A percentile compares a stretch with the other conserved stretches of the same genome.
phyloP scores from a whole-genome alignment of 1,140 invertebrate genomes.

The Mya arenaria region DNA sequence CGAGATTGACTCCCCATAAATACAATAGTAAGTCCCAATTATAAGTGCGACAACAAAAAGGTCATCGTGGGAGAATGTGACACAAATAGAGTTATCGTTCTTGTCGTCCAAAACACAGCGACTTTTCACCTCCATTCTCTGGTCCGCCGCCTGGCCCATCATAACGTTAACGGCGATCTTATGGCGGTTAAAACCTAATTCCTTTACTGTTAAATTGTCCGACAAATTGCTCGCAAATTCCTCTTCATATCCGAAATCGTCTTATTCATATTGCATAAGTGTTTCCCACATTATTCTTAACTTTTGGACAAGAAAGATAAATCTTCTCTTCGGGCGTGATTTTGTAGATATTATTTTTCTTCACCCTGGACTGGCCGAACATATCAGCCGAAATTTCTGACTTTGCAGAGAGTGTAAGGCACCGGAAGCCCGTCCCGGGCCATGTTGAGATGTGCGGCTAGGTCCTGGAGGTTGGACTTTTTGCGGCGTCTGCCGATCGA shows the following conservation, averaged over 20 bases:
- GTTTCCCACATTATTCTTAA: conserved; percentile 16
- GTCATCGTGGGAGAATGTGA: conserved; percentile 58
- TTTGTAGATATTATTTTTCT: conserved; percentile 62
- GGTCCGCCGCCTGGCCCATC: conserved; percentile 63
- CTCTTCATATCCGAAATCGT: conserved; percentile 23
- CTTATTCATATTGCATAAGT: conserved; percentile 34
- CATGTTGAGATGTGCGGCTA: background rate
- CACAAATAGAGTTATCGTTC: conserved; percentile 63
- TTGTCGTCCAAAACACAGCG: conserved; percentile 68
- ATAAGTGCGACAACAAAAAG: conserved; percentile 68
- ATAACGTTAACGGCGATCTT: conserved; percentile 66
- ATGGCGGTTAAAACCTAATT: conserved; percentile 59
- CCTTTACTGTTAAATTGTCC: conserved; percentile 61
- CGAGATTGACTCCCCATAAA: no score
- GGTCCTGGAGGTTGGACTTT: conserved; percentile 26
- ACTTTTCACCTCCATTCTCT: conserved; percentile 64
- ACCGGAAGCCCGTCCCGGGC: background rate
- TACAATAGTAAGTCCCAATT: conserved; percentile 69
- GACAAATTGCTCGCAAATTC: conserved; percentile 21
- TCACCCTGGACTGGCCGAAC: conserved; percentile 13
- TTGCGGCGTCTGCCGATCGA: conserved; percentile 11
- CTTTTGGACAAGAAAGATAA: conserved; percentile 35
- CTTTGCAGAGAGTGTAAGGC: conserved; percentile 32
- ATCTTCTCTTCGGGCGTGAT: conserved; percentile 48
- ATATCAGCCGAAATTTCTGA: conserved; percentile 43